Conservation (phyloP, 1,140 invertebrate genomes). For the Brevipalpus yothersi region DNA sequence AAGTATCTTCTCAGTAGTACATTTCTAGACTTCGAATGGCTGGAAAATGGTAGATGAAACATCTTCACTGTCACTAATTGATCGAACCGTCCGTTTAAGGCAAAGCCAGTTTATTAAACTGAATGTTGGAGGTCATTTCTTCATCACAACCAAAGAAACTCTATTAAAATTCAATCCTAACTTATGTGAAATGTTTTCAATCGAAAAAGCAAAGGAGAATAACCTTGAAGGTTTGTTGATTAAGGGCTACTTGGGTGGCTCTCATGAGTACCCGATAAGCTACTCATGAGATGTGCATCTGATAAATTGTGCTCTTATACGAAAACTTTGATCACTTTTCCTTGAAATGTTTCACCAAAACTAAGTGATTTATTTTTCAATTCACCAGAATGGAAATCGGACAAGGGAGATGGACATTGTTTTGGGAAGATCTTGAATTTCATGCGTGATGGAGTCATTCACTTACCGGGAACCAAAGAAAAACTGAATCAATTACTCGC, state of each 20-base stretch:
- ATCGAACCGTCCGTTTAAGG: too few species aligned
- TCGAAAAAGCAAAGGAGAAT: neutral
- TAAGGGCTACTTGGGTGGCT: too few species aligned
- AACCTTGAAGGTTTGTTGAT: conserved; percentile 23
- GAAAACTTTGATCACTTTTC: too few species aligned
- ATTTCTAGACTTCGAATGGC: too few species aligned
- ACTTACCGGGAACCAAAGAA: neutral
- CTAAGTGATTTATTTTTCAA: neutral
- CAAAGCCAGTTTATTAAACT: conserved; percentile 70
- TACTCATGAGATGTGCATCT: too few species aligned
- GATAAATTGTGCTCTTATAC: too few species aligned
- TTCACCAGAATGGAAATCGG: neutral
- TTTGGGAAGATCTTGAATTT: neutral
- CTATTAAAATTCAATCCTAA: conserved; percentile 5
- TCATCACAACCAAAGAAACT: conserved; percentile 87
- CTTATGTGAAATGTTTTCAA: neutral
- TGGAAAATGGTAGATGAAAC: too few species aligned
- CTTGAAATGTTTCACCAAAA: too few species aligned
- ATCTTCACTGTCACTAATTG: too few species aligned
- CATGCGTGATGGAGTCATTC: neutral
- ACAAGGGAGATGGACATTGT: neutral
- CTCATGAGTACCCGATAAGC: too few species aligned
- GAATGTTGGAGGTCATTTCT: conserved; percentile 76
- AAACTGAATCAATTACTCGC: neutral
- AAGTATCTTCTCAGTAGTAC: too few species aligned